Percentiles rank a stretch among this genome's conserved stretches.
Conservation (phyloP, 2,797 vertebrate species). For the Taenioides sp. region DNA sequence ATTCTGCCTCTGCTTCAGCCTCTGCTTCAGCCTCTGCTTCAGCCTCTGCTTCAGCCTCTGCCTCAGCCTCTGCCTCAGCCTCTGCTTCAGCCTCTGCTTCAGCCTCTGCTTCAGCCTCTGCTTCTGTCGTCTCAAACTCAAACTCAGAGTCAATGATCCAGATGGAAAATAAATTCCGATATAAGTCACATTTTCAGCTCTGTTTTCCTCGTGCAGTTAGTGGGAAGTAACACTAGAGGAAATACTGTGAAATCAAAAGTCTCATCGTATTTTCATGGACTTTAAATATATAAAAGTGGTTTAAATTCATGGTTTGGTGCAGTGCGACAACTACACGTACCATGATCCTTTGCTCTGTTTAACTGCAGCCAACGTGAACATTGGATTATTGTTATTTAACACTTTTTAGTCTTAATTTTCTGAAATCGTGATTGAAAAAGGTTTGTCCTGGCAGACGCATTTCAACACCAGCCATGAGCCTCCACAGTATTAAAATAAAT, state of each 20-base stretch:
- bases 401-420: background rate
- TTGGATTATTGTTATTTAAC: background rate
- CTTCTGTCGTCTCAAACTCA: no score
- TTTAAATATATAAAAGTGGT: background rate
- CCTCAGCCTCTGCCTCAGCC: no score
- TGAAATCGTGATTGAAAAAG: conserved; percentile 2
- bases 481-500: background rate
- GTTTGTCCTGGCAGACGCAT: background rate
- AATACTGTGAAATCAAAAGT: background rate
- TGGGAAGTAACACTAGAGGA: conserved; percentile 14
- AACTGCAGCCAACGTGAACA: background rate
- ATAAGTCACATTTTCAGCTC: conserved; percentile 8
- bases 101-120: no score
- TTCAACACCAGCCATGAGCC: background rate
- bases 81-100: no score
- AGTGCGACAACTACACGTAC: background rate
- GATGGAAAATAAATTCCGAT: no score
- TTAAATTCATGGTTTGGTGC: background rate
- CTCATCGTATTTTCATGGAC: background rate
- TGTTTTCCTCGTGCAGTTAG: conserved; percentile 39
- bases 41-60: no score
- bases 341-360: background rate
- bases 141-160: no score
- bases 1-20: conserved; percentile 7
- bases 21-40: no score